These are phyloP conservation scores for Bradynema listronoti DNA, from an alignment of 1,140 invertebrate genomes.

Conservation along the genomic window DNA sequence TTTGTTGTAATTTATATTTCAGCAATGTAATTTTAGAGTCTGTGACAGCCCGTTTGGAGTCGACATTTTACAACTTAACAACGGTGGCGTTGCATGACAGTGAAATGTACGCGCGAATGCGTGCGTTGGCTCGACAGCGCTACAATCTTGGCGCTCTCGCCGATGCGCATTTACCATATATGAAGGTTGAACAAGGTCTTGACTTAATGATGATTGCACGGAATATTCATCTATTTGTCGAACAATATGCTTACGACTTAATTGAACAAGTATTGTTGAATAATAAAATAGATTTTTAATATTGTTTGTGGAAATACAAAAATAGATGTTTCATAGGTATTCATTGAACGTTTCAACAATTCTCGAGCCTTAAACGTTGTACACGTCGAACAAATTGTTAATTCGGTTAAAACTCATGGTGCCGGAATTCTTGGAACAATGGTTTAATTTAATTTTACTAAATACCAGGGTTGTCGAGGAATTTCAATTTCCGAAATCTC, in stretches of 20 bases:
- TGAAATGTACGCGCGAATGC: conserved; percentile 93
- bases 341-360: conserved; percentile 80
- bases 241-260: conserved; percentile 86
- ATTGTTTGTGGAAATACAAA: neutral
- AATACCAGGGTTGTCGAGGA: conserved; percentile 3
- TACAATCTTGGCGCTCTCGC: conserved; percentile 70
- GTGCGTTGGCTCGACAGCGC: conserved; percentile 78
- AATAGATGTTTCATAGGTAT: conserved; percentile 64
- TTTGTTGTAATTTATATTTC: neutral
- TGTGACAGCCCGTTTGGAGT: conserved; percentile 64
- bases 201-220: conserved; percentile 95
- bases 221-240: conserved; percentile 89
- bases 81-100: conserved; percentile 93
- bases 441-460: conserved; percentile 59
- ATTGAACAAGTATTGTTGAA: conserved; percentile 88
- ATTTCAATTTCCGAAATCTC: too few species aligned
- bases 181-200: conserved; percentile 87
- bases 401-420: conserved; percentile 93
- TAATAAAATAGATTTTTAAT: neutral
- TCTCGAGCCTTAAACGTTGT: conserved; percentile 94
- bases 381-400: conserved; percentile 86
- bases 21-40: conserved; percentile 12
- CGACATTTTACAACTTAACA: conserved; percentile 92
- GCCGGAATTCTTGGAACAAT: conserved; percentile 95
- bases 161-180: conserved; percentile 85